Base-by-base conservation (phyloP, 2,888 invertebrate genomes). In the Hybos culiciformis region DNA sequence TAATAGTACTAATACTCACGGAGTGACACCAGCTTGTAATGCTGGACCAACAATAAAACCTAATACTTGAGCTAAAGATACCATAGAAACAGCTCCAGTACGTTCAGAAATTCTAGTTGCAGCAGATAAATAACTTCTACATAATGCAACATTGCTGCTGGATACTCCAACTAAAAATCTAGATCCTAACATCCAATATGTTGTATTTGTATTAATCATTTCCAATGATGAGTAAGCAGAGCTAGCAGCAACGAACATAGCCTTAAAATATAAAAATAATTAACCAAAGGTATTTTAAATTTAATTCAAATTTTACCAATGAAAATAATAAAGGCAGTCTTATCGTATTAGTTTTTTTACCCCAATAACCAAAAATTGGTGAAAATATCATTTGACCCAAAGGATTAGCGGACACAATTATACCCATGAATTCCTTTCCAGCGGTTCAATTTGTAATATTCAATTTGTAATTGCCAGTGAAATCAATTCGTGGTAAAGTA, bases 41-140 rank as follows among this genome's bases (percentile, higher is more conserved):
- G 79, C 84, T 6, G 90, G 88, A 1, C 90, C 90, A 50, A 88
- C 76, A 44, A 87, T 80, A 64, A 88, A 90, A 37, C 90, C 90
- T 47, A 90, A 67, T 29, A 87, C 84, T 70, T 88, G 88, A 31
- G 85, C 85, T 49, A 88, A 68, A 1, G 87, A 85, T 39, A 85
- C 79, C 72, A 80, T 80, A 1, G 87, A 83, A 38, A 90, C 83
- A 2, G 85, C 85, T 48, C 79, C 75, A 3, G 88, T 90, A 45
- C 88, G 73, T 67, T 90, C 90, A 37, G 71, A 67, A 29, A 82
- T 62, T 52, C 77, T 74, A n/a, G 90, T 90, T 7, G 88, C 87
- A 29, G 85, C 80, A 21, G 88, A 86, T 46, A 88, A 66, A 67
- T 88, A 88, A 11, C 87, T 83, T 19, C 88, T 75, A 48, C 85